A percentile compares a stretch with the other conserved stretches of the same genome.
These are phyloP conservation scores for Gymnocypris eckloni DNA, from an alignment of 2,797 vertebrate genomes.

Conservation along the genomic window DNA sequence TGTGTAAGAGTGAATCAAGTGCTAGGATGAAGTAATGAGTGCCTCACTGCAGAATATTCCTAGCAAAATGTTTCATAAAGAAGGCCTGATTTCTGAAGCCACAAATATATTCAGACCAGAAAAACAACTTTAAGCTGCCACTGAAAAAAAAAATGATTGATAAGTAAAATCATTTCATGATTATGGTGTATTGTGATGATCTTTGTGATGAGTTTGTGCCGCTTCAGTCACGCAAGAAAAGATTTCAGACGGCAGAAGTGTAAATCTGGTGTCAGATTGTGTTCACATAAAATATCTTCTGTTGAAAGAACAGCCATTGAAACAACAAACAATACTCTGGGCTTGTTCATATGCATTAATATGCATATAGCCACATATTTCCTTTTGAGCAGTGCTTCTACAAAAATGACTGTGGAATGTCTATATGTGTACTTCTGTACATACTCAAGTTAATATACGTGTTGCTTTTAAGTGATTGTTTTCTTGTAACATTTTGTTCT, in stretches of 20 bases:
- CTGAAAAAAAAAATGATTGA: not conserved
- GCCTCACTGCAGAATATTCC: constrained; percentile 3
- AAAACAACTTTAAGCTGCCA: constrained; percentile 24
- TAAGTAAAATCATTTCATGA: constrained; percentile 18
- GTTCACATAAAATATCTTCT: constrained; percentile 14
- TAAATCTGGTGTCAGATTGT: not conserved
- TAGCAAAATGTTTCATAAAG: not conserved
- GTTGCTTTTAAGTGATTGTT: constrained; percentile 21
- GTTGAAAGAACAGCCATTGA: not conserved
- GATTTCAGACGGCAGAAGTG: not conserved
- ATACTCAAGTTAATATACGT: constrained; percentile 28
- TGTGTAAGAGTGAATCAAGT: constrained; percentile 18
- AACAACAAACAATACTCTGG: not conserved
- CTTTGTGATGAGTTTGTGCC: not conserved
- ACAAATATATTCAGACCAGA: constrained; percentile 23
- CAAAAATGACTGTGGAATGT: constrained; percentile 35
- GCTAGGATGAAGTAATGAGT: not conserved
- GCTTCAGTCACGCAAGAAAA: not conserved
- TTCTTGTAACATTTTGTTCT: constrained; percentile 9
- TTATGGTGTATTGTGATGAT: not conserved
- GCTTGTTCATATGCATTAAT: not conserved
- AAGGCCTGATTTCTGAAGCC: constrained; percentile 12
- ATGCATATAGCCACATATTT: not conserved
- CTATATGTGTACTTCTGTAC: constrained; percentile 4
- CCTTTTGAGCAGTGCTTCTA: not conserved